Evolutionary conservation across 2,113 vertebrate genomes (phyloP).

Genomic region (Ictalurus furcatus): DNA sequence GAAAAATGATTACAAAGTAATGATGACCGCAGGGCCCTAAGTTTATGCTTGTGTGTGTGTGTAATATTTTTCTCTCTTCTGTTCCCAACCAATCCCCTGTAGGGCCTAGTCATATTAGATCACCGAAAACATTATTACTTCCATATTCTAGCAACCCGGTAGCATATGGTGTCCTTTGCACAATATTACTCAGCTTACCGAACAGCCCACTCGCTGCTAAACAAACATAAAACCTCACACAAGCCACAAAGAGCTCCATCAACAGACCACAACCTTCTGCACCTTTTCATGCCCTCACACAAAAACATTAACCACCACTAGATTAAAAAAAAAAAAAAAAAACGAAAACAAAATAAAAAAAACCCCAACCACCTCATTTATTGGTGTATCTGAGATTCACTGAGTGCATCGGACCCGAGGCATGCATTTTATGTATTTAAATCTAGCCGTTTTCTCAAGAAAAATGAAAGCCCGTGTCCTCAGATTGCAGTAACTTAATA

Average conservation of each 20-base stretch:
- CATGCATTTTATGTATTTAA: slow-evolving; percentile 16
- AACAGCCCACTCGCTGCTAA: slow-evolving; percentile 29
- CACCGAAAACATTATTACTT: slow-evolving; percentile 38
- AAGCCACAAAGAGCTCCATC: slow-evolving; percentile 17
- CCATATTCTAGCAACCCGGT: slow-evolving; percentile 25
- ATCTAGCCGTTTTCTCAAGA: background rate
- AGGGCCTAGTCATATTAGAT: slow-evolving; percentile 36
- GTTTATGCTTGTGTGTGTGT: slow-evolving; percentile 35
- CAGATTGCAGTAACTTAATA: slow-evolving; percentile 17
- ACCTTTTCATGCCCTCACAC: background rate
- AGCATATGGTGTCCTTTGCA: slow-evolving; percentile 36
- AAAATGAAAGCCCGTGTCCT: background rate
- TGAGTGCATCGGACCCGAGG: background rate
- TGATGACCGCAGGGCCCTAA: slow-evolving; percentile 41
- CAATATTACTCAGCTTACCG: slow-evolving; percentile 24
- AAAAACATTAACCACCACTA: background rate
- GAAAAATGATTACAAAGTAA: slow-evolving; percentile 51
- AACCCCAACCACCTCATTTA: background rate
- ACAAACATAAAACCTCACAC: slow-evolving; percentile 33
- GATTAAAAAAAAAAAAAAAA: background rate
- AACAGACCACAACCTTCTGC: slow-evolving; percentile 11
- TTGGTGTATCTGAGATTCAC: background rate
- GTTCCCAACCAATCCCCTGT: slow-evolving; percentile 30
- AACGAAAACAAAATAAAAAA: too few relatives aligned
- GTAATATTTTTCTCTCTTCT: slow-evolving; percentile 34